These are phyloP conservation scores for Peribatodes rhomboidaria DNA, from an alignment of 2,888 invertebrate genomes.

Conservation along the genomic window DNA sequence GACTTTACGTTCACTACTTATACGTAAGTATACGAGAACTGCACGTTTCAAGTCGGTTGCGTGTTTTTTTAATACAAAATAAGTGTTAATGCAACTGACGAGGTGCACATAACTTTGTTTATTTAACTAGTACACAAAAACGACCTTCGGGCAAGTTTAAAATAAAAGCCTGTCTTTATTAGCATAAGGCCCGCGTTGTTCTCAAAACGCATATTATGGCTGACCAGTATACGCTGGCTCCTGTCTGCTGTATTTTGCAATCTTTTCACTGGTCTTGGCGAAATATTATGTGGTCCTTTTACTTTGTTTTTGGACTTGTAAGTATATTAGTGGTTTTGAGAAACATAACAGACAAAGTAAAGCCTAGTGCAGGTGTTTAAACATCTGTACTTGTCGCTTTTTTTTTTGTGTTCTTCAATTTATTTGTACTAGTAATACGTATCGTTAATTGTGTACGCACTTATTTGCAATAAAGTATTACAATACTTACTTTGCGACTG, in stretches of 20 bases:
- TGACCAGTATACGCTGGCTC: constrained; percentile 53
- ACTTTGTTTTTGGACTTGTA: background rate
- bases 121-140: constrained; percentile 12
- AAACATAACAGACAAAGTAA: background rate
- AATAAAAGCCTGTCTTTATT: constrained; percentile 29
- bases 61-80: background rate
- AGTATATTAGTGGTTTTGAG: no score
- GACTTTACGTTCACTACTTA: no score
- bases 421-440: no score
- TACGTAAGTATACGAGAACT: no score
- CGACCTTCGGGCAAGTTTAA: constrained; percentile 14
- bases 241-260: constrained; percentile 53
- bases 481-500: no score
- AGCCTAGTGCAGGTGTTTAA: background rate
- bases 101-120: constrained; percentile 1
- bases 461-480: no score
- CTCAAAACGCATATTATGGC: constrained; percentile 56
- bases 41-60: background rate
- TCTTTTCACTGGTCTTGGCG: constrained; percentile 45
- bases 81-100: background rate
- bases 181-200: constrained; percentile 38
- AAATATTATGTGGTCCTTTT: constrained; percentile 17
- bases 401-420: no score
- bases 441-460: no score
- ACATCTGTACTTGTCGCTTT: no score